Evolutionary conservation across 1,140 invertebrate genomes (phyloP), one percentile per base, ranked within the genome.

Genomic region (Helicoverpa zea): DNA sequence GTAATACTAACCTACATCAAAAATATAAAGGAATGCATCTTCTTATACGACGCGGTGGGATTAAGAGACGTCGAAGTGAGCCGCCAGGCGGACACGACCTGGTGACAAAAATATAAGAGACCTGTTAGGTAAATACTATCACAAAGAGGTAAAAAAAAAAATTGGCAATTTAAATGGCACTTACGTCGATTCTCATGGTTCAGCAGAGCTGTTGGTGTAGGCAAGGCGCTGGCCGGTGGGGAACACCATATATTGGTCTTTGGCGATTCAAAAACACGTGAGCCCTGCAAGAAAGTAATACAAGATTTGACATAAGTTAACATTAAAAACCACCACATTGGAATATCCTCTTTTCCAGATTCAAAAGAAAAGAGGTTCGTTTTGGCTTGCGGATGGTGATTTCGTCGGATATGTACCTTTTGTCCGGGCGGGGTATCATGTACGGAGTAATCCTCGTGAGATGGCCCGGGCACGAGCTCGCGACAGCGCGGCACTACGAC

Each of bases 11-110:
- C 80, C 63, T 79, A 79, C 74, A 56, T 82, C 30, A 56, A 76
- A 73, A 70, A 72, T 80, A 75, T 72, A 84, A 79, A 86, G 91
- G 91, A 92, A 92, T 91, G 91, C 85, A 81, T 87, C 59, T 83
- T 86, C 23, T 49, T 56, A 73, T 81, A 83, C 43, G 78, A 82
- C 59, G 78, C 80, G 83, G 83, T 91, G 88, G 91, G 86, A 85
- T 88, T 89, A 93, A 5, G 89, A 87, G n/a, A 89, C 89, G 83
- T 94, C 92, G 81, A 95, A 95, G 80, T 95, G 94, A 58, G 95
- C 94, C 16, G 95, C 95, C 81, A 95, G 79, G 68, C 95, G 94
- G 54, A 89, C 92, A 73, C 94, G 93, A 91, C 95, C 95, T 95
- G 89, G 7, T 4, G 70, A 86, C 54, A 78, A 68, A 78, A 68